Evolutionary conservation across 2,888 invertebrate genomes (phyloP).

Genomic region (Macaria notata): DNA sequence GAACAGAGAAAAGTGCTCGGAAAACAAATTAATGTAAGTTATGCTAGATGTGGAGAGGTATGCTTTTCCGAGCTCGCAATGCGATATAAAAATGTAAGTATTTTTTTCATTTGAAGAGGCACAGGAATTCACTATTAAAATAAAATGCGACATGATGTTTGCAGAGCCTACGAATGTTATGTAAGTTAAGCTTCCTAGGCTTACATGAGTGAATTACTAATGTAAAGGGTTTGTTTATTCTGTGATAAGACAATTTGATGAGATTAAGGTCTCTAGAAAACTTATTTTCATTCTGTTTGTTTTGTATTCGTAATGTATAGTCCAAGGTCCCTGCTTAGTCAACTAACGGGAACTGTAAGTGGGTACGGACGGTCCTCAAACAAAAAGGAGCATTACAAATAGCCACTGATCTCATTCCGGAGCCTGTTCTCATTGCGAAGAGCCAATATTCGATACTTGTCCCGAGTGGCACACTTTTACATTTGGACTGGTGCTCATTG

Average conservation of each 20-base stretch:
- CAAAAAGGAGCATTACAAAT: constrained; percentile 56
- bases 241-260: no score
- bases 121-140: constrained; percentile 24
- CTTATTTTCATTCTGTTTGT: no score
- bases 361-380: constrained; percentile 37
- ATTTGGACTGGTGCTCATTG: constrained; percentile 77
- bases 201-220: no score
- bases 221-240: no score
- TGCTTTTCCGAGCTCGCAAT: constrained; percentile 41
- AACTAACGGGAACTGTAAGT: constrained; percentile 26
- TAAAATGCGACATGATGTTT: constrained; percentile 10
- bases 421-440: constrained; percentile 62
- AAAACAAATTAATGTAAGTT: constrained; percentile 47
- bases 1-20: constrained; percentile 36
- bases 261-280: not conserved
- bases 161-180: no score
- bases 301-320: constrained; percentile 22
- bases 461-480: constrained; percentile 68
- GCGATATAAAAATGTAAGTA: constrained; percentile 26
- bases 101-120: constrained; percentile 21
- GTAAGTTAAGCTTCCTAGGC: no score
- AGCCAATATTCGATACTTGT: constrained; percentile 70
- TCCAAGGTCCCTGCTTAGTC: constrained; percentile 27
- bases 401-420: constrained; percentile 58
- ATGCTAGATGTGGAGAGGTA: constrained; percentile 42